Base-by-base conservation (phyloP, 2,888 invertebrate species). In the Podabrus alpinus region DNA sequence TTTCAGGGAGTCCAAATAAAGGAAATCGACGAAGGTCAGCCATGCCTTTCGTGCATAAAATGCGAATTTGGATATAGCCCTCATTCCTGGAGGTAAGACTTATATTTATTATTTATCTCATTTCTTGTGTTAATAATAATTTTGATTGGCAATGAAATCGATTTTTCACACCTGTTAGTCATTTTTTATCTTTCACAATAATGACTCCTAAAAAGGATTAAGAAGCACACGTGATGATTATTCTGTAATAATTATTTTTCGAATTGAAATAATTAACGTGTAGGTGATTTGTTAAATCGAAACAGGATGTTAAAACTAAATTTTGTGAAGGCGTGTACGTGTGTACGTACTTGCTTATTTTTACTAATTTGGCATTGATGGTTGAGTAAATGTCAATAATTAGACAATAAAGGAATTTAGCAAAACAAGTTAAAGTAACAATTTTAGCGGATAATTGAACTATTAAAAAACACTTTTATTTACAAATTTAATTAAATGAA, bases 31-130 rank as follows among this genome's bases (percentile, higher is more conserved):
- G 94, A 94, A 81, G 96, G 96, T 19, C 94, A 95, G 82, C 94
- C 95, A 60, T 97, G 97, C 84, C 92, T 94, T 84, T 92, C 93
- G 84, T 97, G 97, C 86, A 92, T 92, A 73, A 93, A 94, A 83
- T 97, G 96, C 86, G 90, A 80, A 69, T 79, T 93, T 13, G 97
- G 97, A 67, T 97, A 95, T 88, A 91, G 91, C 75, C 92, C 94
- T 72, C 97, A 97, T 87, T 89, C 91, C 81, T 97, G 96, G 96
- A 93, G 97, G 97, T 97, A 88, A 92, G 94, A 89, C 25, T 15
- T 62, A 60, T 68, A 13, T 67, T 73, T 80, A 76, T 69, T 68
- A 45, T 66, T 21, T 24, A 24, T 24, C 24, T 11, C 25, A 64
- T 64, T n/a, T 64, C 21, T 64, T 64, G 21, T 64, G 21, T 15